Evolutionary conservation across 2,888 invertebrate species (phyloP).

Genomic region (Yponomeuta evonymella): DNA sequence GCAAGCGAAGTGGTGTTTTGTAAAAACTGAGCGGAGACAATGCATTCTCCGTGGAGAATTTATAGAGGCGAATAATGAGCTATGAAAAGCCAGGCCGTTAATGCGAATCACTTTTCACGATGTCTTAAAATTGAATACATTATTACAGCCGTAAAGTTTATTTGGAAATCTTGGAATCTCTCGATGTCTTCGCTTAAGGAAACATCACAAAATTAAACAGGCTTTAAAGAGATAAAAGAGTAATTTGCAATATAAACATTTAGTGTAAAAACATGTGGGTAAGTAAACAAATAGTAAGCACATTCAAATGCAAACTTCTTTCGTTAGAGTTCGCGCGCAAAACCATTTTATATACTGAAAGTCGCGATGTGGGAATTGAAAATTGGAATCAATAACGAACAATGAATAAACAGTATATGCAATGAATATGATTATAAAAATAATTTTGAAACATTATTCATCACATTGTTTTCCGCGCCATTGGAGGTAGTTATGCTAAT

Average conservation of each 20-base stretch:
- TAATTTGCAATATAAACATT: slow-evolving; percentile 8
- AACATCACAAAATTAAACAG: neutral
- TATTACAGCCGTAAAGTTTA: neutral
- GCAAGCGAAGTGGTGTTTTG: neutral
- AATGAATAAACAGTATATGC: neutral
- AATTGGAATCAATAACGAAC: slow-evolving; percentile 5
- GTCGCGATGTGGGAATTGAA: neutral
- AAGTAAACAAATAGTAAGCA: slow-evolving; percentile 4
- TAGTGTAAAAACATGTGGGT: slow-evolving; percentile 4
- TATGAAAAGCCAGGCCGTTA: neutral
- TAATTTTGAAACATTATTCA: slow-evolving; percentile 9
- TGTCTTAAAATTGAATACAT: neutral
- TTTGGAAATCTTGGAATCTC: neutral
- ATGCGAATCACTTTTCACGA: neutral
- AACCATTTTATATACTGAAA: neutral
- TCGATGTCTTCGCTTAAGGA: neutral
- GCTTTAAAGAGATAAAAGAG: slow-evolving; percentile 7
- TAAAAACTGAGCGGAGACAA: neutral
- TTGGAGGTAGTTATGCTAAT: slow-evolving; percentile 35
- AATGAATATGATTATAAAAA: slow-evolving; percentile 9
- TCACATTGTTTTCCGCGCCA: slow-evolving; percentile 4
- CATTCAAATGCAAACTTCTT: slow-evolving; percentile 10
- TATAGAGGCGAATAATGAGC: neutral
- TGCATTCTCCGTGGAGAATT: too few relatives aligned
- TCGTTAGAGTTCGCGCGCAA: neutral